These are phyloP conservation scores for Tethya wilhelma DNA, from an alignment of 37 sponge, comb jelly and placozoan genomes.

Conservation along the genomic window DNA sequence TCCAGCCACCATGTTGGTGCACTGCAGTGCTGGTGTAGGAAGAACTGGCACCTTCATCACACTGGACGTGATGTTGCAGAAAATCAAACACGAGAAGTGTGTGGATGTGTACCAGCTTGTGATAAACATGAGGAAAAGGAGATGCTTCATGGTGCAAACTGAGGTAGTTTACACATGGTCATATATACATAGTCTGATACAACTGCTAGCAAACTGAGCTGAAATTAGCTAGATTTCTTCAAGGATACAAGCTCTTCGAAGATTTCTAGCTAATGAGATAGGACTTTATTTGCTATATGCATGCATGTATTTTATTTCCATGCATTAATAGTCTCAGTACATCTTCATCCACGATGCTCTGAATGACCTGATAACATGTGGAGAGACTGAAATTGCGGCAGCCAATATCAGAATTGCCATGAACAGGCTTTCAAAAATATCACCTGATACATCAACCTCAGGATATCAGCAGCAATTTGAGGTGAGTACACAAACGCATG, in stretches of 20 bases:
- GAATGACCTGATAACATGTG: constrained; percentile 49
- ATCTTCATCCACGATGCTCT: constrained; percentile 70
- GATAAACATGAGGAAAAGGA: constrained; percentile 23
- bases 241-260: too few relatives aligned
- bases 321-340: constrained; percentile 43
- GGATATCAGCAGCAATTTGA: constrained; percentile 21
- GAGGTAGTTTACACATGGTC: constrained; percentile 25
- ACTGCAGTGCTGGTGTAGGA: constrained; percentile 86
- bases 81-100: constrained; percentile 4
- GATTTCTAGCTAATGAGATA: not conserved
- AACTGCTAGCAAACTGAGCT: too few relatives aligned
- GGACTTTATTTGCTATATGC: too few relatives aligned
- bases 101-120: constrained; percentile 42
- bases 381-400: constrained; percentile 27
- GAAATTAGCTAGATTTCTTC: not conserved
- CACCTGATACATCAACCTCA: not conserved
- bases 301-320: too few relatives aligned
- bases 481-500: not conserved
- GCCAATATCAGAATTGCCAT: constrained; percentile 12
- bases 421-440: constrained; percentile 3
- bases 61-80: constrained; percentile 53
- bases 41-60: constrained; percentile 56
- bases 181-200: too few relatives aligned
- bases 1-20: constrained; percentile 43
- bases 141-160: constrained; percentile 52